phyloP scores from a whole-genome alignment of 1,140 invertebrate genomes.

The Drosophila trapezifrons region DNA sequence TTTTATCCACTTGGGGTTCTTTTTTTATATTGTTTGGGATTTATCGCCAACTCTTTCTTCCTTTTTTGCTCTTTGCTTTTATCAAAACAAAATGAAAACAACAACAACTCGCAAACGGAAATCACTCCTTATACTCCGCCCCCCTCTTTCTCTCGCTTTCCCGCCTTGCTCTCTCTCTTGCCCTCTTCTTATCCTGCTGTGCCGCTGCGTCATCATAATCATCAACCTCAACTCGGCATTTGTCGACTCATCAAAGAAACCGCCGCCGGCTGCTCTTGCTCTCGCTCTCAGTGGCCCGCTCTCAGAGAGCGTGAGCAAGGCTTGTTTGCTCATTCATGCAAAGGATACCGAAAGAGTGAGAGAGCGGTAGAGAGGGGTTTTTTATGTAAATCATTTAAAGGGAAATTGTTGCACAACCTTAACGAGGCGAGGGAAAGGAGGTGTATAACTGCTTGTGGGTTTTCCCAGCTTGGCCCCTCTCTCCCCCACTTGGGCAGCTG shows the following conservation, averaged over 20 bases:
- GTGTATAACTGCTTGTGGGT: constrained; percentile 41
- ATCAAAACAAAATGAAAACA: constrained; percentile 41
- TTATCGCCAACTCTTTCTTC: constrained; percentile 26
- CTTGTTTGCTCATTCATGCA: constrained; percentile 55
- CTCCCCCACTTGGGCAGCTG: constrained; percentile 41
- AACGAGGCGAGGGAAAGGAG: constrained; percentile 17
- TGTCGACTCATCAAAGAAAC: constrained; percentile 50
- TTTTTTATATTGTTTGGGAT: constrained; percentile 38
- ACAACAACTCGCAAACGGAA: constrained; percentile 30
- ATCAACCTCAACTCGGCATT: constrained; percentile 20
- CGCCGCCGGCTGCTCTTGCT: constrained; percentile 40
- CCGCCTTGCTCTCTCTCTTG: not conserved
- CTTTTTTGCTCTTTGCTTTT: constrained; percentile 6
- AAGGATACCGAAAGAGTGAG: constrained; percentile 62
- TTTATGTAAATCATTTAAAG: constrained; percentile 72
- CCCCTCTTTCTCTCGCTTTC: not conserved
- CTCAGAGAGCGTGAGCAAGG: constrained; percentile 17
- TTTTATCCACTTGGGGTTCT: constrained; percentile 3
- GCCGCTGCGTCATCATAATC: constrained; percentile 45
- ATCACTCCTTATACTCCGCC: constrained; percentile 1
- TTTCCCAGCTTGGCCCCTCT: constrained; percentile 29
- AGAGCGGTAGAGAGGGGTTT: constrained; percentile 1
- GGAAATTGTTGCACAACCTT: constrained; percentile 77
- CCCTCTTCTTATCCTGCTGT: constrained; percentile 12
- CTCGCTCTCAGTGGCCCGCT: constrained; percentile 1